Evolutionary conservation across 1,140 invertebrate species (phyloP), one percentile per base, ranked within the genome.

Genomic region (Aphis gossypii): DNA sequence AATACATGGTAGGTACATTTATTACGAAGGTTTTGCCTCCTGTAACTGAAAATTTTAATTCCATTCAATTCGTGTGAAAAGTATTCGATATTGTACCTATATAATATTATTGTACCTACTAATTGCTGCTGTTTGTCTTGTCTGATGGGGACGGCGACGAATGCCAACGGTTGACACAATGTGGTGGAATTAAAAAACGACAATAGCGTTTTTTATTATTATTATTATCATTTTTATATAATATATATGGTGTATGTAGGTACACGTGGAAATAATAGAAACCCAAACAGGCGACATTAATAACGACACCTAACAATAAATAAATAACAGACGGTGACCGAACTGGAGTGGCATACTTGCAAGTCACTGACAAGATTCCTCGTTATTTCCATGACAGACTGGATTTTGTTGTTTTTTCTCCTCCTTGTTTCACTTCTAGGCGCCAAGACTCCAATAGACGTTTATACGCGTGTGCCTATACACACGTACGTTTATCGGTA

Each of bases 231-330:
- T 90, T 54, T 91, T n/a, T 91, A 76, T 30, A 91, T 68, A 60
- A 76, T n/a, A 76, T 76, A 76, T 18, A 76, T 60, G 9, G 5
- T 46, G 46, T 60, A 30, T 14, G 41, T 30, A 51, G 18, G 21
- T 48, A 84, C 68, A 51, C 90, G 48, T 54, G 48, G 92, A 93
- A 93, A 93, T 93, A 93, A 93, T 93, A 93, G 92, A 93, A 93
- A 93, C 92, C 92, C 92, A 84, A 93, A 93, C 82, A 44, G 92
- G 92, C 92, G 92, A 93, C 92, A 93, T 93, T 93, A 93, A 93
- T 84, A 84, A 93, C 92, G 92, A 93, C 92, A 93, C 92, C 92
- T 93, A 93, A 93, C 92, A 93, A 93, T 93, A 93, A 93, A 93
- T 93, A 93, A 93, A 93, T 93, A 93, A 93, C 92, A 93, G 92